Conservation (phyloP, 2,888 invertebrate species). For the Morpho helenor region DNA sequence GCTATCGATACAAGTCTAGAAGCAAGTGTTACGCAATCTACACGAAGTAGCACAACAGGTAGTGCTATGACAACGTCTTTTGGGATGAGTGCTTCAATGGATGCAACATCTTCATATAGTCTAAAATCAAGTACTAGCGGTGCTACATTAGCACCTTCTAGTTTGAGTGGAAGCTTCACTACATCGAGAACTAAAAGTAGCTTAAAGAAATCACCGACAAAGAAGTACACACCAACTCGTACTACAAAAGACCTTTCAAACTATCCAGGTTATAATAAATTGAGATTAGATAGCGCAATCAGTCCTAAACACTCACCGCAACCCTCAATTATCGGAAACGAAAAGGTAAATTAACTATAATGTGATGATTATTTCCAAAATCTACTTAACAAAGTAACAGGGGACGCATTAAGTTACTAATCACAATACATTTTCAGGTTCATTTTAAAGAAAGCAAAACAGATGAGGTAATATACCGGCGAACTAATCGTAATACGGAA, state of each 20-base stretch:
- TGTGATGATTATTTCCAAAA: background rate
- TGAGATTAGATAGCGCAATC: constrained; percentile 69
- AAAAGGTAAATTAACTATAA: constrained; percentile 48
- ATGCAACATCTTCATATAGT: constrained; percentile 65
- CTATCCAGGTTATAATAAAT: constrained; percentile 68
- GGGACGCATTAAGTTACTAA: no score
- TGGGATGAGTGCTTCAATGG: constrained; percentile 62
- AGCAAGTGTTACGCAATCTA: constrained; percentile 58
- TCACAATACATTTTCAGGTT: constrained; percentile 40
- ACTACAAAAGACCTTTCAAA: constrained; percentile 52
- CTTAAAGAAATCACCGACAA: constrained; percentile 63
- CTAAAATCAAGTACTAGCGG: constrained; percentile 62
- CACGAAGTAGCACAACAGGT: constrained; percentile 48
- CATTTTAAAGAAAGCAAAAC: constrained; percentile 64
- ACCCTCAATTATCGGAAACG: constrained; percentile 43
- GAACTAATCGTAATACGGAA: constrained; percentile 59
- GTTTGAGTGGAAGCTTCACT: constrained; percentile 60
- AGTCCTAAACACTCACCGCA: constrained; percentile 72
- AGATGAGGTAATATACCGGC: constrained; percentile 61
- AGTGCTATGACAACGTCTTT: constrained; percentile 58
- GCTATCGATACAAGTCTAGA: constrained; percentile 47
- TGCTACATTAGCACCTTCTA: constrained; percentile 63
- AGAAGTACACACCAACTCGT: constrained; percentile 58
- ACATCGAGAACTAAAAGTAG: constrained; percentile 67
- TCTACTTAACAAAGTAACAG: no score